phyloP scores from a whole-genome alignment of 2,888 invertebrate genomes.

The Sinotaia quadrata region DNA sequence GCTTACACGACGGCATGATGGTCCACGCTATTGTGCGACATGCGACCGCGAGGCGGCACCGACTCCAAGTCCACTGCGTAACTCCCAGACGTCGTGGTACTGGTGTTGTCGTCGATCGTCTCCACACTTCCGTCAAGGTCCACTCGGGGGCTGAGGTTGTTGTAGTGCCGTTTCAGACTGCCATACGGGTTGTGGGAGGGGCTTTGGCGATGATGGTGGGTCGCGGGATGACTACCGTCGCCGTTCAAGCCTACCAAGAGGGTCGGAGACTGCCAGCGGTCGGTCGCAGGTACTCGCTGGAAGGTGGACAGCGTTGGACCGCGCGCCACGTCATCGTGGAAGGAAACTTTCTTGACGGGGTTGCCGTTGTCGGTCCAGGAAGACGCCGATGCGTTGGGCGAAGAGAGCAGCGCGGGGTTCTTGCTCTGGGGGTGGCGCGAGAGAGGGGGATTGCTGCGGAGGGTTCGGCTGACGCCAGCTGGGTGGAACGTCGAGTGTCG shows the following conservation, averaged over 20 bases:
- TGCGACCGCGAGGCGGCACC: constrained; percentile 4
- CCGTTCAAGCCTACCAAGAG: constrained; percentile 18
- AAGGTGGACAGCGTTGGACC: constrained; percentile 24
- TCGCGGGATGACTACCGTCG: background rate
- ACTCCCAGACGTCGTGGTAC: constrained; percentile 43
- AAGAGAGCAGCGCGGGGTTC: background rate
- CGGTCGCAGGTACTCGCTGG: background rate
- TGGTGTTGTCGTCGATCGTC: constrained; percentile 40
- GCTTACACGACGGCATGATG: constrained; percentile 20
- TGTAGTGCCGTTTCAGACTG: constrained; percentile 3
- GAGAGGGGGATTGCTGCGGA: constrained; percentile 4
- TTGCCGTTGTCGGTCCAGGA: constrained; percentile 27
- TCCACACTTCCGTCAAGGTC: constrained; percentile 37
- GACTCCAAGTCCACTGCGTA: constrained; percentile 34
- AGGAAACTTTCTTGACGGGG: constrained; percentile 38
- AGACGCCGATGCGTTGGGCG: constrained; percentile 4
- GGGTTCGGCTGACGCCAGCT: constrained; percentile 8
- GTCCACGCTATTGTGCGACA: constrained; percentile 8
- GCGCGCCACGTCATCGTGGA: constrained; percentile 33
- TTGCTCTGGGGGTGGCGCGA: constrained; percentile 6
- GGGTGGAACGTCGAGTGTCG: constrained; percentile 28
- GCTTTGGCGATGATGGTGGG: background rate
- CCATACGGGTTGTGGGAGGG: background rate
- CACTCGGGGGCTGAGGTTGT: constrained; percentile 18
- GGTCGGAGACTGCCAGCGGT: constrained; percentile 22